Evolutionary conservation across 2,888 invertebrate genomes (phyloP).

Genomic region (Leptura quadrifasciata): DNA sequence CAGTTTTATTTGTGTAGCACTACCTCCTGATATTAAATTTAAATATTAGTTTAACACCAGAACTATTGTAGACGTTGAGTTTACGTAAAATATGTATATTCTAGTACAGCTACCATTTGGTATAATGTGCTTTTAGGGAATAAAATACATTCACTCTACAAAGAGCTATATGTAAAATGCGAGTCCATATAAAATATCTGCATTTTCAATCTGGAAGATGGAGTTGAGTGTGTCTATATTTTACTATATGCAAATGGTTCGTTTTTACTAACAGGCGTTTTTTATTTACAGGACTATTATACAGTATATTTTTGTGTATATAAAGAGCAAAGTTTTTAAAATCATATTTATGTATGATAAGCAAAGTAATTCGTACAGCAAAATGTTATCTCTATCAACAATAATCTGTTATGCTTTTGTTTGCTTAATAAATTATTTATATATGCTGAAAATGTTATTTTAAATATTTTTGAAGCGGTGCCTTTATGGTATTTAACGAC

Average conservation of each 20-base stretch:
- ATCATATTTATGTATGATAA: neutral
- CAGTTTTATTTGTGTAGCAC: neutral
- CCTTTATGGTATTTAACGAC: neutral
- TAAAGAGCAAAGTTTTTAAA: neutral
- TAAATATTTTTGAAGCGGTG: neutral
- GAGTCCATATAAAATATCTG: constrained; percentile 9
- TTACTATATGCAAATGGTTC: neutral
- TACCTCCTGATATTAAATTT: neutral
- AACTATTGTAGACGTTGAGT: neutral
- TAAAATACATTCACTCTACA: neutral
- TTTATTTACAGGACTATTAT: neutral
- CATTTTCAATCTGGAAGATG: constrained; percentile 14
- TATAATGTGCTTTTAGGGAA: constrained; percentile 4
- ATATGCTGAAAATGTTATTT: neutral
- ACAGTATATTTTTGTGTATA: constrained; percentile 2
- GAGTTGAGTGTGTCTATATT: neutral
- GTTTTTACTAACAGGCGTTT: neutral
- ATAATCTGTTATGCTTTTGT: neutral
- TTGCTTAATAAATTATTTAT: neutral
- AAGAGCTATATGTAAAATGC: neutral
- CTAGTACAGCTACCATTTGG: neutral
- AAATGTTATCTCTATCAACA: neutral
- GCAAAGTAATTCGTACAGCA: neutral
- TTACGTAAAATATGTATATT: constrained; percentile 3
- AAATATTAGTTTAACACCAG: neutral